Base-by-base conservation (phyloP, 2,113 vertebrate species). In the Melanotaenia duboulayi region DNA sequence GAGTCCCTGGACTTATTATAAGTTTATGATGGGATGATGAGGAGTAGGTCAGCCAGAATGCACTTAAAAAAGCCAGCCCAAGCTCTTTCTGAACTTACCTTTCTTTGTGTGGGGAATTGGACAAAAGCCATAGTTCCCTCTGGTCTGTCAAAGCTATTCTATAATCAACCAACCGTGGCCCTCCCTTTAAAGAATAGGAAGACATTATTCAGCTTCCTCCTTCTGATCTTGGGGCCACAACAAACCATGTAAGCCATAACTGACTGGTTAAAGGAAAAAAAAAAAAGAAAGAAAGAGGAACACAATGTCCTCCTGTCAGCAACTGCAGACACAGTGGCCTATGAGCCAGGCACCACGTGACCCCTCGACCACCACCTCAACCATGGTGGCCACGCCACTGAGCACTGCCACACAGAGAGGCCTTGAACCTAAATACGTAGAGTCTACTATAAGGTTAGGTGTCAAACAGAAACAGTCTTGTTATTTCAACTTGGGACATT, bases 161-260 rank as follows among this genome's bases (percentile, higher is more conserved):
- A 87, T 92, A 94, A 93, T 90, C 94, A 92, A 85, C 93, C 91
- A 93, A 92, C 84, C 93, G 89, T 93, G 87, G 85, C 84, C 79
- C 90, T 91, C 91, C 90, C 90, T 86, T 93, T 88, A 92, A 93
- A 94, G 92, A 93, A 91, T 92, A 93, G 92, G 91, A 93, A 94
- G 93, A 94, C 92, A 92, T 94, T 94, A 94, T 94, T 93, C 93
- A 92, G 91, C 92, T 87, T 93, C 90, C 91, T 92, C 90, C 93
- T 90, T 94, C 90, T 93, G 93, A 93, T 94, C 91, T 89, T 86
- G 87, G 89, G 91, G 89, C 91, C 91, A 92, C 90, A 91, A 93
- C 90, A 93, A 94, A 92, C 91, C 92, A 91, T 92, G 91, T 92
- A 92, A 87, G 90, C 89, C 89, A 92, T 84, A 91, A 92, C 84